These are phyloP conservation scores for Danaus chrysippus DNA, from an alignment of 2,888 invertebrate species.

Conservation along the genomic window DNA sequence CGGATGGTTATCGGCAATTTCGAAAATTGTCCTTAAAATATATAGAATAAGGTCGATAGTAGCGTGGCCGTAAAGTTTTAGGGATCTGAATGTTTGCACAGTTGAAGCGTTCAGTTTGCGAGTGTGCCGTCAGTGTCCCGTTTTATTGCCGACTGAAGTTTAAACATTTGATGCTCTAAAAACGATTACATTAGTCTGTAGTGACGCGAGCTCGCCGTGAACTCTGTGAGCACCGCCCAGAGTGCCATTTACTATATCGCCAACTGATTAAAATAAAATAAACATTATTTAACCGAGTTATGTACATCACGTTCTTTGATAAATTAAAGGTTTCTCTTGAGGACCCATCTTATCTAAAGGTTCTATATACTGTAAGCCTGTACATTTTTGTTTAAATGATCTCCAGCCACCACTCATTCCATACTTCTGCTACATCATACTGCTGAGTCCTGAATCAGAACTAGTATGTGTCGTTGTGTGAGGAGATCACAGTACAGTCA, in stretches of 20 bases:
- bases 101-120: slow-evolving; percentile 24
- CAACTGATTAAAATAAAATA: not conserved
- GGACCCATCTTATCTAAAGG: too few relatives aligned
- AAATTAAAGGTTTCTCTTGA: too few relatives aligned
- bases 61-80: slow-evolving; percentile 1
- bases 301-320: too few relatives aligned
- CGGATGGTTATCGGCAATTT: not conserved
- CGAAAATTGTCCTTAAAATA: not conserved
- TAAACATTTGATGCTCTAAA: slow-evolving; percentile 28
- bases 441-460: too few relatives aligned
- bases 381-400: too few relatives aligned
- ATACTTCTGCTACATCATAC: too few relatives aligned
- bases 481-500: too few relatives aligned
- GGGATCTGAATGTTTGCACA: slow-evolving; percentile 33
- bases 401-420: too few relatives aligned
- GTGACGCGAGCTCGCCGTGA: slow-evolving; percentile 5
- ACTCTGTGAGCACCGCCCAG: not conserved
- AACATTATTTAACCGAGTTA: not conserved
- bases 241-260: slow-evolving; percentile 8
- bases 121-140: slow-evolving; percentile 10
- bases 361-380: too few relatives aligned
- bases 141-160: slow-evolving; percentile 30
- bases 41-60: not conserved
- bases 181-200: slow-evolving; percentile 16
- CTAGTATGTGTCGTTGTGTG: too few relatives aligned